Conservation (phyloP, 2,113 vertebrate species). For the Paracanthobrama guichenoti region DNA sequence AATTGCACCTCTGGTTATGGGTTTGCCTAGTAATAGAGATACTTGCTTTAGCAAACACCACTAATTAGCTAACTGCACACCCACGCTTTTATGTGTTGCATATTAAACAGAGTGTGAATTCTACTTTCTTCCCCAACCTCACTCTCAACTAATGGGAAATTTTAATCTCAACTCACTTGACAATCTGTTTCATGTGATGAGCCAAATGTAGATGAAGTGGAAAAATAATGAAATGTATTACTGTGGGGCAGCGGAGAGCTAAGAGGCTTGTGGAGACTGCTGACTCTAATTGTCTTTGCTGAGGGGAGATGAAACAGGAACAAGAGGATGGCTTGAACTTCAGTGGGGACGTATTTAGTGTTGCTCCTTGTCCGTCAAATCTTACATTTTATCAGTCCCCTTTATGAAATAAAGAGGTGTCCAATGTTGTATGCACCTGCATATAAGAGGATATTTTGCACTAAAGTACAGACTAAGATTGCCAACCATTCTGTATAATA, state of each 20-base stretch:
- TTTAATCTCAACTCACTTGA: conserved; percentile 19
- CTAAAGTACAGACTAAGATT: neutral
- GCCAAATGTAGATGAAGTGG: conserved; percentile 15
- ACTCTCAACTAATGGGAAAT: neutral
- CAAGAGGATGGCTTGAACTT: conserved; percentile 3
- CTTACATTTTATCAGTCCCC: neutral
- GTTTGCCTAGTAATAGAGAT: neutral
- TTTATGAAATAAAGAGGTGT: neutral
- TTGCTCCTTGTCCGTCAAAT: neutral
- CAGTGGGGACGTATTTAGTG: neutral
- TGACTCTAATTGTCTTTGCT: conserved; percentile 14
- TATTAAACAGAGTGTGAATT: neutral
- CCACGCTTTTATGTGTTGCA: neutral
- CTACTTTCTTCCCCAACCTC: neutral
- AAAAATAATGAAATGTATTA: neutral
- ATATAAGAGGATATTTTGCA: neutral
- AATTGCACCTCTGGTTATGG: neutral
- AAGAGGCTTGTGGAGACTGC: conserved; percentile 1
- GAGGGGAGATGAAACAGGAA: neutral
- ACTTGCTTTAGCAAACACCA: neutral
- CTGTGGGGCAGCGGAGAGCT: neutral
- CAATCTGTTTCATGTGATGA: conserved; percentile 4
- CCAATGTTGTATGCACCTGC: neutral
- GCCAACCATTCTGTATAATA: neutral
- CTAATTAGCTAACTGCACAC: neutral